phyloP scores from a whole-genome alignment of 2,888 invertebrate genomes.

The Xanthia icteritia region DNA sequence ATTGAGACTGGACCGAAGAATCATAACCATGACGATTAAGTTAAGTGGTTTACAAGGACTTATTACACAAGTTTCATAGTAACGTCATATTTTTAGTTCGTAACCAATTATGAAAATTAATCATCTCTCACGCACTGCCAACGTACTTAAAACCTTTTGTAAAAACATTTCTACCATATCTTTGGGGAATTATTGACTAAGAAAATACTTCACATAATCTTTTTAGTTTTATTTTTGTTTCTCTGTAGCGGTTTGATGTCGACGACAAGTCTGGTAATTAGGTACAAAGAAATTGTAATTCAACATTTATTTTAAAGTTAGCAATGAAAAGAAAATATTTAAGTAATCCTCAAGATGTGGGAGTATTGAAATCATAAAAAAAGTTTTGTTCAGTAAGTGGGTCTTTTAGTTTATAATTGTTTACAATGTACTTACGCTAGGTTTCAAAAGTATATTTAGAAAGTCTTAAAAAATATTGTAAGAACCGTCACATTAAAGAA shows the following conservation, averaged over 20 bases:
- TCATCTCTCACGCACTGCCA: constrained; percentile 20
- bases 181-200: constrained; percentile 8
- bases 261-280: constrained; percentile 16
- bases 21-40: not conserved
- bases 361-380: not conserved
- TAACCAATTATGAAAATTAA: constrained; percentile 7
- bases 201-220: constrained; percentile 13
- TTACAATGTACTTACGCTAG: not conserved
- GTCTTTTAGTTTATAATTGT: constrained; percentile 8
- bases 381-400: not conserved
- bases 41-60: not conserved
- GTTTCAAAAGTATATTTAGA: not conserved
- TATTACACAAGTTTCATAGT: not conserved
- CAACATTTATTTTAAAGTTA: constrained; percentile 8
- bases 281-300: not conserved
- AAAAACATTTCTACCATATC: not conserved
- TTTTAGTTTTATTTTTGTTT: constrained; percentile 35
- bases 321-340: constrained; percentile 11
- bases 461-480: too few relatives aligned
- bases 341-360: not conserved
- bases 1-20: not conserved
- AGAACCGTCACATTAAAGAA: not conserved
- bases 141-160: not conserved
- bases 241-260: not conserved
- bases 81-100: not conserved